Conservation (phyloP, 2,113 vertebrate genomes). For the Heloderma charlesbogerti region DNA sequence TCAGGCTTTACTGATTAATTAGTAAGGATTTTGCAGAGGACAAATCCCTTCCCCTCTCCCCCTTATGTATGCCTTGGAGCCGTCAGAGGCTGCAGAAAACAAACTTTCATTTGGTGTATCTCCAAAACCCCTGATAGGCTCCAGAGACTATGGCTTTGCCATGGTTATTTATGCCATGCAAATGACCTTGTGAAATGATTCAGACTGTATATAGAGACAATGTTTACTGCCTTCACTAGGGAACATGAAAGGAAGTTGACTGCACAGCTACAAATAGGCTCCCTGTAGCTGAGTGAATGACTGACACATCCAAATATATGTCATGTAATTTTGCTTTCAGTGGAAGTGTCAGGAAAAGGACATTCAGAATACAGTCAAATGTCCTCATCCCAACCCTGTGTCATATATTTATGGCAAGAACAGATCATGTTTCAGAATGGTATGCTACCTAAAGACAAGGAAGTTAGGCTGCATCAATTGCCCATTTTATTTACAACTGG, state of each 20-base stretch:
- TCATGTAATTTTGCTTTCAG: conserved; percentile 12
- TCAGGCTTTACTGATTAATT: background rate
- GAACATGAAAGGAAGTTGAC: background rate
- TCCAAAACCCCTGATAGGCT: background rate
- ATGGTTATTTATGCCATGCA: background rate
- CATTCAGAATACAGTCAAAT: conserved; percentile 17
- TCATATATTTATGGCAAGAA: background rate
- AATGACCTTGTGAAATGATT: conserved; percentile 15
- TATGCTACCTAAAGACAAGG: conserved; percentile 18
- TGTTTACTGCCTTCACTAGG: conserved; percentile 12
- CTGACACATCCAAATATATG: background rate
- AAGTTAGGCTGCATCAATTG: conserved; percentile 25
- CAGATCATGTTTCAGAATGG: background rate
- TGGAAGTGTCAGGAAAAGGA: background rate
- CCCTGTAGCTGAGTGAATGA: conserved; percentile 1
- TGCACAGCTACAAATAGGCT: background rate
- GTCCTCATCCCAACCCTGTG: background rate
- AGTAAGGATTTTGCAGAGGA: background rate
- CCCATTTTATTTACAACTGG: background rate
- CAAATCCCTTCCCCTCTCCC: background rate
- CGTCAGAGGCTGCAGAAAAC: background rate
- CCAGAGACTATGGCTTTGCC: background rate
- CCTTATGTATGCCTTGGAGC: background rate
- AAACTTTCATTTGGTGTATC: background rate
- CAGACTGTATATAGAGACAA: background rate